Conservation (phyloP, 2,888 invertebrate species). For the Synanthedon andrenaeformis region DNA sequence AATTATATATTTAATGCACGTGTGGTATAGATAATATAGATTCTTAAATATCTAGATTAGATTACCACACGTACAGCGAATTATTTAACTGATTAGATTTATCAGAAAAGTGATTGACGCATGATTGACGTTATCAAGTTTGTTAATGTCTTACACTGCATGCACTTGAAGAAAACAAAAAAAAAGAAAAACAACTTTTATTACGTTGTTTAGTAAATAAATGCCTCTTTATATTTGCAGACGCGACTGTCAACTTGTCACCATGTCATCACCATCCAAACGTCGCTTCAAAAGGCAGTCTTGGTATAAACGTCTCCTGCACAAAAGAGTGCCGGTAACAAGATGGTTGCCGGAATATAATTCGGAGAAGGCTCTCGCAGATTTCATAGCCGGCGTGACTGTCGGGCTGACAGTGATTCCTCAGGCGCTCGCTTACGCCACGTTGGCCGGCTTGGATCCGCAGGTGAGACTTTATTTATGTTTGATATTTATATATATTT, state of each 20-base stretch:
- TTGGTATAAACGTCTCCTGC: slow-evolving; percentile 42
- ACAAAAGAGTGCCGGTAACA: slow-evolving; percentile 74
- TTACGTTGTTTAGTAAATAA: too few relatives aligned
- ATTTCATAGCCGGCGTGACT: slow-evolving; percentile 91
- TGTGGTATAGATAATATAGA: too few relatives aligned
- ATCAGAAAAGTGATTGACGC: too few relatives aligned
- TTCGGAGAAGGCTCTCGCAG: slow-evolving; percentile 81
- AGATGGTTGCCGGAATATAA: slow-evolving; percentile 83
- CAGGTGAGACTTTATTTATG: slow-evolving; percentile 67
- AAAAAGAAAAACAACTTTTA: too few relatives aligned
- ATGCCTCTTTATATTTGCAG: neutral
- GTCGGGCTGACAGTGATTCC: slow-evolving; percentile 95
- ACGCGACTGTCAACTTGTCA: neutral
- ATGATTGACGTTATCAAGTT: too few relatives aligned
- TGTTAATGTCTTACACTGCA: too few relatives aligned
- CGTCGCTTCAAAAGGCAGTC: slow-evolving; percentile 47
- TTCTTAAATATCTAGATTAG: too few relatives aligned
- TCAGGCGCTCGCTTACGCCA: slow-evolving; percentile 92
- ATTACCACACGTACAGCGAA: too few relatives aligned
- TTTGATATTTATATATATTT: too few relatives aligned
- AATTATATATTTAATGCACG: too few relatives aligned
- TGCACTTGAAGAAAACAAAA: too few relatives aligned
- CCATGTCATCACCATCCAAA: slow-evolving; percentile 60
- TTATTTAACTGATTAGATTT: too few relatives aligned
- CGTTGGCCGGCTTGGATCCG: slow-evolving; percentile 87